phyloP scores from a whole-genome alignment of 2,888 invertebrate species.

The Philaethria dido region DNA sequence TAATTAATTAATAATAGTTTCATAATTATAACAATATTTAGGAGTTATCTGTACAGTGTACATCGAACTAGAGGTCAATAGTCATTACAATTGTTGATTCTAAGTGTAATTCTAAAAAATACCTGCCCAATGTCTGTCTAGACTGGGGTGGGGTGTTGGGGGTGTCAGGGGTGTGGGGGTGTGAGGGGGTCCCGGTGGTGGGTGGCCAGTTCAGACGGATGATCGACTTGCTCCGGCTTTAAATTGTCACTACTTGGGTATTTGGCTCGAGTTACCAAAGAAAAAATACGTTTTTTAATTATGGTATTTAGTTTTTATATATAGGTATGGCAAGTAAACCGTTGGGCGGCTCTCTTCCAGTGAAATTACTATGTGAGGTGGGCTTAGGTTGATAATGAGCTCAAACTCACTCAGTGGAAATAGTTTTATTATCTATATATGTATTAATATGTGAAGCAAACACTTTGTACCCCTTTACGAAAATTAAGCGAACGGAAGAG shows the following conservation, averaged over 20 bases:
- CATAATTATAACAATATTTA: background rate
- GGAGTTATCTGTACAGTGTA: background rate
- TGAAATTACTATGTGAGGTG: no score
- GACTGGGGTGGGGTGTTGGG: conserved; percentile 39
- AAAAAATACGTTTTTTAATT: conserved; percentile 21
- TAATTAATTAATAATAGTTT: no score
- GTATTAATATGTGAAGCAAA: no score
- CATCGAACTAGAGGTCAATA: conserved; percentile 21
- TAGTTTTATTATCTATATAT: no score
- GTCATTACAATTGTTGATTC: conserved; percentile 30
- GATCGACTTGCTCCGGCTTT: conserved; percentile 45
- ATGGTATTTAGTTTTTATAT: no score
- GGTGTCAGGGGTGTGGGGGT: conserved; percentile 21
- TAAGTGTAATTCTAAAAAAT: conserved; percentile 38
- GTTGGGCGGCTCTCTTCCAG: no score
- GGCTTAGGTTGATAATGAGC: no score
- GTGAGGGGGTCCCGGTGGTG: conserved; percentile 18
- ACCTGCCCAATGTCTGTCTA: conserved; percentile 47
- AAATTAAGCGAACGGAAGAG: no score
- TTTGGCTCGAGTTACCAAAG: conserved; percentile 15
- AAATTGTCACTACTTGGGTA: conserved; percentile 31
- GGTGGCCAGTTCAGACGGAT: conserved; percentile 48
- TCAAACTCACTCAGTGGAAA: no score
- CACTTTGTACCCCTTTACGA: no score
- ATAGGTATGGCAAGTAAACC: no score